These are phyloP conservation scores for Actinia tenebrosa DNA, from an alignment of 64 coral and sea anemone species.

Conservation along the genomic window DNA sequence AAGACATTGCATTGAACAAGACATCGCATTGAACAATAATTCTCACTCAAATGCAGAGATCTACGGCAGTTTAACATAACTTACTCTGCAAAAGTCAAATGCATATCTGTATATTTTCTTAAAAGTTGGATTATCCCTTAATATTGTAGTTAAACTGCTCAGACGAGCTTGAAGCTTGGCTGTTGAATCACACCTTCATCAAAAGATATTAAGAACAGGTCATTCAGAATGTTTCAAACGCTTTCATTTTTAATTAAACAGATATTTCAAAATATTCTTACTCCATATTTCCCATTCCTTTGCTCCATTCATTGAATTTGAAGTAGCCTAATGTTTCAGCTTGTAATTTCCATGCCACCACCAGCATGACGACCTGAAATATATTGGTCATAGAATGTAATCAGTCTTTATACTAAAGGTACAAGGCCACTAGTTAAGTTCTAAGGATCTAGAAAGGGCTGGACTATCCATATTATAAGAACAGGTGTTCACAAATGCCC, in stretches of 20 bases:
- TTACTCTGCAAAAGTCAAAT: conserved; percentile 87
- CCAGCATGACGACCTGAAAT: conserved; percentile 71
- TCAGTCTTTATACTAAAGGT: background rate
- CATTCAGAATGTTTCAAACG: too few relatives aligned
- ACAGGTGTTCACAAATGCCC: background rate
- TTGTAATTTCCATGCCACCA: conserved; percentile 76
- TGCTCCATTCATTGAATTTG: conserved; percentile 73
- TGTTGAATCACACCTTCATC: conserved; percentile 61
- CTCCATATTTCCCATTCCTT: conserved; percentile 77
- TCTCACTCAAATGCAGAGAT: background rate
- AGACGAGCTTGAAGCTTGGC: conserved; percentile 66
- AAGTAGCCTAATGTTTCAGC: conserved; percentile 81
- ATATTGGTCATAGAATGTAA: background rate
- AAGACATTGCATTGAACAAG: too few relatives aligned
- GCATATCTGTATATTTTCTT: conserved; percentile 82
- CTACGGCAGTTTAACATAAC: background rate
- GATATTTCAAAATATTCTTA: conserved; percentile 15
- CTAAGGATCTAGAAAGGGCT: too few relatives aligned
- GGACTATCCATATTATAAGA: too few relatives aligned
- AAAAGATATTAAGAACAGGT: too few relatives aligned
- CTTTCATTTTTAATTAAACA: too few relatives aligned
- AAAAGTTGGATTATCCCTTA: conserved; percentile 58
- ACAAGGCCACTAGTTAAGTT: too few relatives aligned
- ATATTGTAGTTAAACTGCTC: conserved; percentile 46
- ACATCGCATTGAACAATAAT: too few relatives aligned